Base-by-base conservation (phyloP, 2,797 vertebrate species). In the Dallia pectoralis region DNA sequence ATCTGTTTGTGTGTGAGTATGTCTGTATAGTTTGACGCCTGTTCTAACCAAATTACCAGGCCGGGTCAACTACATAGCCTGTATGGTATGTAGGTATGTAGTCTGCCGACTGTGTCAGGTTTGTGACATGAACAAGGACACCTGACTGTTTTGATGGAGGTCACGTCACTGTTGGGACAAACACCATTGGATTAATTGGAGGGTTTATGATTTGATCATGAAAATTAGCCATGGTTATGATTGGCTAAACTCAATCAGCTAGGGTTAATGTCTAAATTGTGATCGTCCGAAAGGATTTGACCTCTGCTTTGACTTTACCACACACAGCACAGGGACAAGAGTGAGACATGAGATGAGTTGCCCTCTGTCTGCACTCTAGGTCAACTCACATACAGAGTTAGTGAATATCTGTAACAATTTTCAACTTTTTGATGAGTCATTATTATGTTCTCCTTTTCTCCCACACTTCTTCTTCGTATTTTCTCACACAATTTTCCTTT, bases 31-130 rank as follows among this genome's bases (percentile, higher is more conserved):
- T 40, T 7, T 40, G 5, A 40, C 36, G 9, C n/a, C 36, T 40
- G 36, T 40, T 56, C 53, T 40, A 86, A 86, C 69, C 84, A 80
- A 77, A 84, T 86, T 86, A 81, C 77, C 68, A 62, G 72, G 71
- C 53, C 74, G 83, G 85, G 79, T 85, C 79, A 72, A 74, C 77
- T 74, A 73, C 72, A 76, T 69, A 78, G 80, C 75, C 51, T 74
- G 67, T 9, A 40, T 40, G 2, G 36, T 40, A 40, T 40, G 36
- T 40, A n/a, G n/a, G 72, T 63, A 70, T 83, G 85, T 82, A 82
- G 74, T 72, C 62, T 32, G 74, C 73, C 74, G 67, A 44, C 79
- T 67, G 59, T 70, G 65, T 70, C 48, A 65, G 77, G 76, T 76
- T 77, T 66, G n/a, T 47, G 74, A 79, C 32, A 73, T 71, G 70